These are phyloP conservation scores for Galerucella pusilla DNA, from an alignment of 2,888 invertebrate genomes.

Conservation along the genomic window DNA sequence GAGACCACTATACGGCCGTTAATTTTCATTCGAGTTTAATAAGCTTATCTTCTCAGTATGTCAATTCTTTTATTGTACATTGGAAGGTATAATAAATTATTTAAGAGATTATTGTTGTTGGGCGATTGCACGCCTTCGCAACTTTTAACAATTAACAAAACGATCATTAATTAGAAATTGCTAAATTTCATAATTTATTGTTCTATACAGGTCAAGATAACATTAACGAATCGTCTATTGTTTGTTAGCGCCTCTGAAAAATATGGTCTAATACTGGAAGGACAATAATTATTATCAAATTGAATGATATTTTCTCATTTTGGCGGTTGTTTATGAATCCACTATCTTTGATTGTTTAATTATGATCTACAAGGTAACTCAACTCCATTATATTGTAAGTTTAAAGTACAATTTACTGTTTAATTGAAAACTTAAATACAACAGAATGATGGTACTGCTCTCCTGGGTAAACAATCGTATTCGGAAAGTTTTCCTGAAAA, in stretches of 20 bases:
- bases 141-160: not conserved
- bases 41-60: constrained; percentile 8
- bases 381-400: not conserved
- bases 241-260: no score
- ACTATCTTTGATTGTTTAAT: no score
- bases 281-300: no score
- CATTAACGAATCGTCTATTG: no score
- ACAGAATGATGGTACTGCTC: constrained; percentile 75
- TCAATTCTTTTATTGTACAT: constrained; percentile 3
- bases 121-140: not conserved
- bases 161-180: not conserved
- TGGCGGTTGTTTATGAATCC: no score
- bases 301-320: no score
- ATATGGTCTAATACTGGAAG: no score
- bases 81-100: constrained; percentile 8
- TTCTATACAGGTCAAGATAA: no score
- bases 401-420: constrained; percentile 28
- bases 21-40: constrained; percentile 10
- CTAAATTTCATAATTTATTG: no score
- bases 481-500: constrained; percentile 79
- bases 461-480: constrained; percentile 77
- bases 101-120: not conserved
- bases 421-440: constrained; percentile 58
- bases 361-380: no score
- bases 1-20: constrained; percentile 8